Percentiles rank a stretch among this genome's conserved stretches.
Evolutionary conservation across 2,113 vertebrate species (phyloP).

Genomic region (Gnathonemus longibarbis): DNA sequence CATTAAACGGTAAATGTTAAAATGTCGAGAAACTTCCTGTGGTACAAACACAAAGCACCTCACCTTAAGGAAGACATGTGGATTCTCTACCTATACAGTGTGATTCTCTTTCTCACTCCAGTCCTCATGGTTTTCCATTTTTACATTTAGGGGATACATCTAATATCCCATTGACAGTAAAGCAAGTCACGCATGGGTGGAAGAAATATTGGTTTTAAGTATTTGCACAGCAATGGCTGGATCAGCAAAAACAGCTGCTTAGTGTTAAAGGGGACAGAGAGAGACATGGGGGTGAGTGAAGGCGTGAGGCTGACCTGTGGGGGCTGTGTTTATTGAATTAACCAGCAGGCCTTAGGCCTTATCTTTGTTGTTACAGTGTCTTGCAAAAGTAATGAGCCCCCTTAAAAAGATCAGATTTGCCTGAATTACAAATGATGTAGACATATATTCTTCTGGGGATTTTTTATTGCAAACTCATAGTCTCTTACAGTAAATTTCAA

Average conservation of each 20-base stretch:
- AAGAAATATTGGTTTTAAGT: background rate
- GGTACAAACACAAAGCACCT: background rate
- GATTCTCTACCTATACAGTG: background rate
- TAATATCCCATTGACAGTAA: background rate
- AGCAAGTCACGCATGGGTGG: background rate
- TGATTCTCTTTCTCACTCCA: background rate
- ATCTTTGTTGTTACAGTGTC: background rate
- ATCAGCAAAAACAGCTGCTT: background rate
- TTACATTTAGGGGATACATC: background rate
- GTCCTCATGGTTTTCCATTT: background rate
- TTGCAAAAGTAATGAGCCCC: background rate
- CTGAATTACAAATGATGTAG: background rate
- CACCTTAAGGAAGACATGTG: background rate
- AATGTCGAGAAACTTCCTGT: background rate
- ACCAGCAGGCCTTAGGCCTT: background rate
- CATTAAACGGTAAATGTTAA: background rate
- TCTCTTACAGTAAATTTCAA: background rate
- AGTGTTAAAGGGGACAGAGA: background rate
- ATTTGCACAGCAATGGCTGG: background rate
- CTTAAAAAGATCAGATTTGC: background rate
- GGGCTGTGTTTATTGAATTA: background rate
- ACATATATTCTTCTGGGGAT: background rate
- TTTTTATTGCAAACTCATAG: background rate
- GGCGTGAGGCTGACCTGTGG: background rate
- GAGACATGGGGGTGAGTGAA: background rate